A percentile compares a stretch with the other conserved stretches of the same genome.
Conservation (phyloP, 2,797 vertebrate genomes). For the Menidia menidia region DNA sequence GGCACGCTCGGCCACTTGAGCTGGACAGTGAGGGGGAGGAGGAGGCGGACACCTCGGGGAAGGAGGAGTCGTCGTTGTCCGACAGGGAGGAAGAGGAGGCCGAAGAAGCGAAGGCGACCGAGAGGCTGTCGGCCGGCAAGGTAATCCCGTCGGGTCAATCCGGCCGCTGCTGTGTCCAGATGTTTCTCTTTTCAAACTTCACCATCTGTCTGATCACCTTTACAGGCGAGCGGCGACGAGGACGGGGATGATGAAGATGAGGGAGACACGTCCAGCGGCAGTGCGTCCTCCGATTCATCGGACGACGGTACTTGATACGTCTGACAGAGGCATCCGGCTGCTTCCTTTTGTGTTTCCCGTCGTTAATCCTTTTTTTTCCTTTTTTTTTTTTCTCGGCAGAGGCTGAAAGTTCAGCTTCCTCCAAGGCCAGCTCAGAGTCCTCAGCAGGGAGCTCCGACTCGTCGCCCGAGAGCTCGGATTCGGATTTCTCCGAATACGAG, state of each 20-base stretch:
- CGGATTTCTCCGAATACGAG: conserved; percentile 90
- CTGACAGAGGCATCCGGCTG: not conserved
- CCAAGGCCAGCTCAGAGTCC: conserved; percentile 85
- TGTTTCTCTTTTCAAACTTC: not conserved
- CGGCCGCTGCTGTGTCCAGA: not conserved
- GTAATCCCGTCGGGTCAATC: conserved; percentile 47
- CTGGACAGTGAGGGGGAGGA: conserved; percentile 97
- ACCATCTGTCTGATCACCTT: conserved; percentile 1
- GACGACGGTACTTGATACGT: conserved; percentile 86
- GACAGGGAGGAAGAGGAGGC: conserved; percentile 87
- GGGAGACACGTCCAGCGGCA: conserved; percentile 85
- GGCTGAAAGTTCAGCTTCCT: conserved; percentile 81
- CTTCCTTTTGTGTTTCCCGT: not conserved
- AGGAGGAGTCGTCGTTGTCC: conserved; percentile 81
- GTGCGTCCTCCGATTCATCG: conserved; percentile 88
- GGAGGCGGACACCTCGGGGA: conserved; percentile 85
- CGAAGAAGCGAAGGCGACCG: conserved; percentile 76
- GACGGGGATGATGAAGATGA: conserved; percentile 82
- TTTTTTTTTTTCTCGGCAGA: conserved; percentile 69
- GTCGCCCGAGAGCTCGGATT: conserved; percentile 86
- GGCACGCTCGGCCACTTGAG: conserved; percentile 89
- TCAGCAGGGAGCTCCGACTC: conserved; percentile 88
- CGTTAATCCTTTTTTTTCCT: not conserved
- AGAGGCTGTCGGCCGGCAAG: conserved; percentile 80
- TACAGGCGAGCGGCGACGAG: conserved; percentile 74